Evolutionary conservation across 1,140 invertebrate species (phyloP), one percentile per base, ranked within the genome.

Genomic region (Drosophila setifemur): DNA sequence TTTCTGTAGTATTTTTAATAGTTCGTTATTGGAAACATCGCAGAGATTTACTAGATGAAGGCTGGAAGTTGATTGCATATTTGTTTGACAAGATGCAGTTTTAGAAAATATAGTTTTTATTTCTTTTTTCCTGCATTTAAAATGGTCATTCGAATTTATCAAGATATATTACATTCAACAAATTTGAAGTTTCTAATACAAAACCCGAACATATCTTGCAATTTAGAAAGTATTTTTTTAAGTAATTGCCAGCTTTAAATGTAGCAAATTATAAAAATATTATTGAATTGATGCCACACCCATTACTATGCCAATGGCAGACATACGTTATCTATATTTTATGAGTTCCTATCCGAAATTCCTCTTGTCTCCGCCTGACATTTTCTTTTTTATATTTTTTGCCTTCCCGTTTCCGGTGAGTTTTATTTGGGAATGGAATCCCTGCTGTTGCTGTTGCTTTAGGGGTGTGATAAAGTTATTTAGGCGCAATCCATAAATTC

Each of bases 401-500:
- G 66, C 37, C 61, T 49, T 71, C 35, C 43, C 67, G 67, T 71
- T 71, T 71, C 67, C 67, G 67, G 67, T 71, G 53, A 60, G 52
- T 57, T 48, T 48, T 37, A 40, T 64, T 44, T 64, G 11, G 37
- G 35, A 21, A 18, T 47, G 37, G 37, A 47, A 29, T 48, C 66
- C 66, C 67, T 55, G 67, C 52, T 31, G 54, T 26, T 55, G 47
- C 31, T 49, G 31, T 25, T 44, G 33, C 25, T 9, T 23, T 26
- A 42, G 58, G 58, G 48, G 79, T 69, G 81, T 85, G 81, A 86
- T 86, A 87, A 86, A 86, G 81, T 82, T 86, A 86, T 86, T 86
- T 86, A 87, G 82, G 81, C 81, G 81, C 81, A 86, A 86, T 87
- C 79, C 76, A 86, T 86, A 86, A 86, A 86, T 86, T 86, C 81